phyloP scores from a whole-genome alignment of 2,797 vertebrate species.

The Epinephelus coioides region DNA sequence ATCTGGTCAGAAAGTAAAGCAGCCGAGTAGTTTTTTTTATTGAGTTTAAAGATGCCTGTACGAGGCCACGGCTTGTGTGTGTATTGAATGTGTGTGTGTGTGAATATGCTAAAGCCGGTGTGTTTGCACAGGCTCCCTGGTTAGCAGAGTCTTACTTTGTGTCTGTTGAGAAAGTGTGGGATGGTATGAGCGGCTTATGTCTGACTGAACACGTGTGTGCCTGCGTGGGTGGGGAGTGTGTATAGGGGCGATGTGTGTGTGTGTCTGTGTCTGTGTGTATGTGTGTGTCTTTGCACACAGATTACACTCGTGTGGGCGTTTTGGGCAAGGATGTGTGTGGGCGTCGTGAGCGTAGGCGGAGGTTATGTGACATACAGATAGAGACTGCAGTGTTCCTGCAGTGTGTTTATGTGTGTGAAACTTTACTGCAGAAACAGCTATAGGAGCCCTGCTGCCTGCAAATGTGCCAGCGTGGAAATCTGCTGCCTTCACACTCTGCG shows the following conservation, averaged over 20 bases:
- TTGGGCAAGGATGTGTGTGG: constrained; percentile 83
- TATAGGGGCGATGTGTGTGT: constrained; percentile 78
- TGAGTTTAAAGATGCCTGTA: constrained; percentile 35
- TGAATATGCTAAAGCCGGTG: constrained; percentile 42
- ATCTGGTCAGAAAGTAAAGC: constrained; percentile 46
- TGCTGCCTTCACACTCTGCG: constrained; percentile 54
- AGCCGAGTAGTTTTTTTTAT: constrained; percentile 43
- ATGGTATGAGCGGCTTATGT: constrained; percentile 84
- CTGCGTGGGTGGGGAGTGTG: constrained; percentile 77
- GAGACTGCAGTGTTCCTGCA: constrained; percentile 79
- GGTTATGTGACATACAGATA: constrained; percentile 84
- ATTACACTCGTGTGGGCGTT: constrained; percentile 76
- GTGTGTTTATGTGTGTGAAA: constrained; percentile 75
- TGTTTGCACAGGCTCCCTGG: constrained; percentile 67
- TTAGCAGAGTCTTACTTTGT: constrained; percentile 79
- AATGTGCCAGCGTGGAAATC: constrained; percentile 68
- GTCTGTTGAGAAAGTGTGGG: constrained; percentile 83
- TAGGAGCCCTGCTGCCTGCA: constrained; percentile 71
- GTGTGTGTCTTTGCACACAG: constrained; percentile 70
- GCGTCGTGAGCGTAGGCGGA: constrained; percentile 76
- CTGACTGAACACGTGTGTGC: constrained; percentile 85
- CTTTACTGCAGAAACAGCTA: constrained; percentile 72
- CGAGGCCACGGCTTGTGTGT: constrained; percentile 48
- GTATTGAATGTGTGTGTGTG: constrained; percentile 23
- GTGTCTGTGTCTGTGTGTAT: constrained; percentile 63